A percentile compares a stretch with the other conserved stretches of the same genome.
Conservation (phyloP, 2,888 invertebrate genomes). For the Caenorhabditis wallacei region DNA sequence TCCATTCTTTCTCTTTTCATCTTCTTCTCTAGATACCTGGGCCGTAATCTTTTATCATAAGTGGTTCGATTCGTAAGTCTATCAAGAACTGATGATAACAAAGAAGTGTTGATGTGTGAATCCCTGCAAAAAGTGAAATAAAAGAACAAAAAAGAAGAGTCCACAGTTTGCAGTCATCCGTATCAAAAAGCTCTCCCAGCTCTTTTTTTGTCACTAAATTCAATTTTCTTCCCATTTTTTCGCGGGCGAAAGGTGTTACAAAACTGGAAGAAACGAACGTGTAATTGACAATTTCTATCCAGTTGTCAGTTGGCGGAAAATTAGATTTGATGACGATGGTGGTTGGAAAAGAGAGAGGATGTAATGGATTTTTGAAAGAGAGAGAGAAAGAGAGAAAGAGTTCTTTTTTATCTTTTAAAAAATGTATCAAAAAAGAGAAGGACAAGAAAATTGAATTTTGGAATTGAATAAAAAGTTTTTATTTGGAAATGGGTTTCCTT, state of each 20-base stretch:
- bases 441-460: conserved; percentile 19
- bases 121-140: conserved; percentile 55
- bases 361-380: conserved; percentile 42
- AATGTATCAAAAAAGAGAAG: conserved; percentile 4
- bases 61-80: conserved; percentile 86
- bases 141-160: conserved; percentile 1
- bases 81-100: conserved; percentile 80
- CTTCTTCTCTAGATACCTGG: conserved; percentile 87
- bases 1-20: background rate
- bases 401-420: conserved; percentile 33
- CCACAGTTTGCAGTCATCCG: conserved; percentile 39
- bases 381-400: background rate
- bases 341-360: background rate
- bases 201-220: conserved; percentile 32
- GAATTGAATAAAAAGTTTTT: background rate
- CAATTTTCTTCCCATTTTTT: conserved; percentile 17
- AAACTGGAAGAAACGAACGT: conserved; percentile 41
- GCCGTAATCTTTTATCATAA: conserved; percentile 99
- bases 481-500: background rate
- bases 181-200: conserved; percentile 14
- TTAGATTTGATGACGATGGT: conserved; percentile 51
- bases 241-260: conserved; percentile 33
- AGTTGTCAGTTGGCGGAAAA: conserved; percentile 49
- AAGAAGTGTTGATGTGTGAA: conserved; percentile 56
- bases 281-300: conserved; percentile 51